Evolutionary conservation across 2,888 invertebrate genomes (phyloP).

Genomic region (Chydorus sphaericus): DNA sequence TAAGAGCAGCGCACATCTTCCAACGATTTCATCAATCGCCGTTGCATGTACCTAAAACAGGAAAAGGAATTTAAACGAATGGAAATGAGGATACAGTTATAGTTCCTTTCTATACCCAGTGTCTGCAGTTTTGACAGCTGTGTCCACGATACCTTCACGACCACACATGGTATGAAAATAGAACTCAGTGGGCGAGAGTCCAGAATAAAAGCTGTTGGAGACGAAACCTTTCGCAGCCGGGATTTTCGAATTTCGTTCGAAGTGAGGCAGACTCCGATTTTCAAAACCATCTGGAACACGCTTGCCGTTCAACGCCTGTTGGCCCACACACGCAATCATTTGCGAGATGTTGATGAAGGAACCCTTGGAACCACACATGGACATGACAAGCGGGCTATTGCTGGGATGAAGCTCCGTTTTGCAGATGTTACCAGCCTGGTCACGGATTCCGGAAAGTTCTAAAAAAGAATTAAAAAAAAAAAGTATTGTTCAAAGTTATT

Average conservation of each 20-base stretch:
- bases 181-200: conserved; percentile 93
- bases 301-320: conserved; percentile 95
- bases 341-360: conserved; percentile 99
- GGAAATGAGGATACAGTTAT: too few species aligned
- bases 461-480: not conserved
- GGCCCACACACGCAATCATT: conserved; percentile 99
- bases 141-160: conserved; percentile 90
- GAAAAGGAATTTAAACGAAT: not conserved
- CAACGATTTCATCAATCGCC: conserved; percentile 87
- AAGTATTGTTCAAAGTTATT: not conserved
- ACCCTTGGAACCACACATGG: conserved; percentile 93
- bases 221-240: conserved; percentile 96
- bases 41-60: conserved; percentile 68
- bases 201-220: conserved; percentile 92
- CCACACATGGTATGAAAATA: conserved; percentile 99
- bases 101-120: too few species aligned
- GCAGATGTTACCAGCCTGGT: conserved; percentile 91
- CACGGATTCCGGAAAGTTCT: conserved; percentile 87
- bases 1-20: conserved; percentile 94
- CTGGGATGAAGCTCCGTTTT: conserved; percentile 71
- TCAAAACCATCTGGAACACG: conserved; percentile 96
- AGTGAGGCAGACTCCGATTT: conserved; percentile 86
- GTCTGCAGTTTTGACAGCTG: conserved; percentile 98
- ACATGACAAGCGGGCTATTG: conserved; percentile 95
- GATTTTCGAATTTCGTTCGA: conserved; percentile 72